Conservation (phyloP, 2,113 vertebrate genomes). For the Rhea americana region DNA sequence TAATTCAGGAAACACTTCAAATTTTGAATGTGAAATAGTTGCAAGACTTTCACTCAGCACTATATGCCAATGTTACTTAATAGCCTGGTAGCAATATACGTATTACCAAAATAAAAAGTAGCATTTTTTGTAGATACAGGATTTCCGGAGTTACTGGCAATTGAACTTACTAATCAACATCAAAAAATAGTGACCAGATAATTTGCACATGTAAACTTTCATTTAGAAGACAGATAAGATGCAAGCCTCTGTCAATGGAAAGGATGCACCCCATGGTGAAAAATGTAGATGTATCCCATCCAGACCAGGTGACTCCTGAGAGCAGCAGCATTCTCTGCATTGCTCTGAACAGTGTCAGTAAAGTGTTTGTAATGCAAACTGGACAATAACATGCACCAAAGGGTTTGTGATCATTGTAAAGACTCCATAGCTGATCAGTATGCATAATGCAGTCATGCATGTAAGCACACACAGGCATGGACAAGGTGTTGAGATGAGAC, state of each 20-base stretch:
- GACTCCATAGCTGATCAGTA: background rate
- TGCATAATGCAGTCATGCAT: background rate
- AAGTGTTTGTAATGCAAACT: fast-evolving
- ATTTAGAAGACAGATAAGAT: background rate
- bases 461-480: background rate
- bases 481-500: background rate
- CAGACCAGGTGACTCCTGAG: background rate
- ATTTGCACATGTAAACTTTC: constrained; percentile 36
- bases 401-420: background rate
- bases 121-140: background rate
- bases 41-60: constrained; percentile 25
- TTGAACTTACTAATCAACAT: constrained; percentile 38
- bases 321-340: background rate
- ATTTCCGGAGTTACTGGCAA: background rate
- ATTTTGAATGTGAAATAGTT: constrained; percentile 8
- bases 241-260: background rate
- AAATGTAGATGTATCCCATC: background rate
- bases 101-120: background rate
- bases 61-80: background rate
- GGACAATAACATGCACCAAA: background rate
- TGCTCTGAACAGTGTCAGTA: background rate
- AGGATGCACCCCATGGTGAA: background rate
- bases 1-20: constrained; percentile 28
- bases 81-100: background rate
- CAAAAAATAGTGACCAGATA: constrained; percentile 14